These are phyloP conservation scores for Barnardius zonarius DNA, from an alignment of 2,113 vertebrate species.

Conservation along the genomic window DNA sequence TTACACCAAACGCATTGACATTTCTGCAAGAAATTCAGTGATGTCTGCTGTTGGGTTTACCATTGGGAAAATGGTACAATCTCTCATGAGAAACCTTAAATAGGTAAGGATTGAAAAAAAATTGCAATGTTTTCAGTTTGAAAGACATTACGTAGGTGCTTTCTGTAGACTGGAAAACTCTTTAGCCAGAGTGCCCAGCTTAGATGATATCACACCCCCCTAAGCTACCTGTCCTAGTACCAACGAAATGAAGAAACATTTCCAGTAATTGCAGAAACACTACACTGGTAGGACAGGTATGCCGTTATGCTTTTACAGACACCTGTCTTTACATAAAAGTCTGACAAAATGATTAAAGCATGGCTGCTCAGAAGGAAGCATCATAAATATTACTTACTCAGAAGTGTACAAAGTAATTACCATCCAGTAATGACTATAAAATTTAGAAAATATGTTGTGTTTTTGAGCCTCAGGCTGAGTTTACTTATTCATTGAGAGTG, in stretches of 20 bases:
- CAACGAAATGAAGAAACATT: background rate
- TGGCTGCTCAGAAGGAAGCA: background rate
- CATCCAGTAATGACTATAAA: background rate
- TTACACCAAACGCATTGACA: background rate
- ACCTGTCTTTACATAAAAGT: background rate
- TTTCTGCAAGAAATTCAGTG: background rate
- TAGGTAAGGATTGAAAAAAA: background rate
- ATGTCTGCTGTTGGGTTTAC: background rate
- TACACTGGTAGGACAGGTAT: background rate
- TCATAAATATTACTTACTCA: background rate
- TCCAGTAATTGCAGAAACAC: background rate
- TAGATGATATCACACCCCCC: background rate
- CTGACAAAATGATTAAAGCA: background rate
- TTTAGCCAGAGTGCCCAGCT: background rate
- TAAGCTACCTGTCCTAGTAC: background rate
- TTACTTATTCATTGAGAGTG: conserved; percentile 46
- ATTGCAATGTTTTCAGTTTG: background rate
- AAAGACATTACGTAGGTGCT: background rate
- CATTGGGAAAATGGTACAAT: background rate
- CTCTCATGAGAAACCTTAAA: background rate
- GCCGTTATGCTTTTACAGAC: background rate
- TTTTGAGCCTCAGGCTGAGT: conserved; percentile 35
- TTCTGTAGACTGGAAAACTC: background rate
- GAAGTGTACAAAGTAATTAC: background rate
- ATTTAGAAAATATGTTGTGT: conserved; percentile 21